phyloP scores from a whole-genome alignment of 2,888 invertebrate genomes.

The Scaptomyza parva region DNA sequence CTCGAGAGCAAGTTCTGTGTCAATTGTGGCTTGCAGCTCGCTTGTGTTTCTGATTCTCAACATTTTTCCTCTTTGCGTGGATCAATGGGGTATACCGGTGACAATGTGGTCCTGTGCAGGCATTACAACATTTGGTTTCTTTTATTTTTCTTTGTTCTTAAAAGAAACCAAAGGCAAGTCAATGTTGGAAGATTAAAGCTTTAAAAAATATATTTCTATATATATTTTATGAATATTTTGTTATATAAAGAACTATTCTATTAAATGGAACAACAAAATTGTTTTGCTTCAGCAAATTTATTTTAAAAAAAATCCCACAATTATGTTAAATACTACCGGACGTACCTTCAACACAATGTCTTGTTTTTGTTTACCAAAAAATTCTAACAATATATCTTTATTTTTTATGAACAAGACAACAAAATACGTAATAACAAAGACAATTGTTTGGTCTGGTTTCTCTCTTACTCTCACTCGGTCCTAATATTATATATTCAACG shows the following conservation, averaged over 20 bases:
- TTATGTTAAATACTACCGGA: background rate
- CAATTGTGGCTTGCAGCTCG: slow-evolving; percentile 67
- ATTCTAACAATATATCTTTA: too few relatives aligned
- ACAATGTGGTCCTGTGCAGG: slow-evolving; percentile 75
- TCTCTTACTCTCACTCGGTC: background rate
- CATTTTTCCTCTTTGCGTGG: slow-evolving; percentile 76
- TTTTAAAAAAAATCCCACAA: too few relatives aligned
- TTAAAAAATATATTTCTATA: background rate
- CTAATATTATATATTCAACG: background rate
- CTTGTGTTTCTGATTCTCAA: slow-evolving; percentile 76
- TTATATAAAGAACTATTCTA: too few relatives aligned
- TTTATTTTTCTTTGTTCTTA: slow-evolving; percentile 65
- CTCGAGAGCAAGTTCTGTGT: slow-evolving; percentile 68
- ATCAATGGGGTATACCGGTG: slow-evolving; percentile 55
- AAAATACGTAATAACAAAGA: background rate
- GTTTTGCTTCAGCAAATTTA: too few relatives aligned
- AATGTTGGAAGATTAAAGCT: slow-evolving; percentile 56
- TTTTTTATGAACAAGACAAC: too few relatives aligned
- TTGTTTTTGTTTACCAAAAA: background rate
- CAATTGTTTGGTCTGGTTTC: background rate
- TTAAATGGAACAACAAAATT: too few relatives aligned
- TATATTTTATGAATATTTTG: too few relatives aligned
- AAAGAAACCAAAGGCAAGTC: slow-evolving; percentile 81
- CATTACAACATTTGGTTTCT: slow-evolving; percentile 57
- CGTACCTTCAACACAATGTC: background rate